A percentile compares a stretch with the other conserved stretches of the same genome.
These are phyloP conservation scores for Xylocopa sonorina DNA, from an alignment of 1,140 invertebrate genomes.

Conservation along the genomic window DNA sequence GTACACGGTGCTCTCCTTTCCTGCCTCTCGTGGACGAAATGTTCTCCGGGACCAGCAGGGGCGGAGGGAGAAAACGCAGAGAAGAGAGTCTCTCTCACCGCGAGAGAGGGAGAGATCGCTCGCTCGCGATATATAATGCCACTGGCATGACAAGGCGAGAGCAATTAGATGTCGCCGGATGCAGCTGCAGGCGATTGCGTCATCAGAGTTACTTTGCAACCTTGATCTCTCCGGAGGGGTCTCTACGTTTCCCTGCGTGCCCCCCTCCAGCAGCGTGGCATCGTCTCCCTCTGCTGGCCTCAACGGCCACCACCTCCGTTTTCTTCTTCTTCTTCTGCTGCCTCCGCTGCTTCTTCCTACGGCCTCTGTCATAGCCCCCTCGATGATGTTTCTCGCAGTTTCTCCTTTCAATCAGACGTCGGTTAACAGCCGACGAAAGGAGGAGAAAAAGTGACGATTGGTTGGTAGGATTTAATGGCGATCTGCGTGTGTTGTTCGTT, in stretches of 20 bases:
- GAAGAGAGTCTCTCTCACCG: neutral
- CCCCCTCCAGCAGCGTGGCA: constrained; percentile 3
- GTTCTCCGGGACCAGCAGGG: constrained; percentile 22
- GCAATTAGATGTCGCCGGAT: constrained; percentile 77
- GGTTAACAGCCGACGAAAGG: neutral
- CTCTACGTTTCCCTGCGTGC: constrained; percentile 27
- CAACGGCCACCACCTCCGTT: neutral
- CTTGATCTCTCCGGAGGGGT: constrained; percentile 71
- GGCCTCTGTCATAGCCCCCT: neutral
- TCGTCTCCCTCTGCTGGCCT: neutral
- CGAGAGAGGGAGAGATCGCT: constrained; percentile 49
- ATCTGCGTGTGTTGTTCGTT: neutral
- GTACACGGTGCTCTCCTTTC: neutral
- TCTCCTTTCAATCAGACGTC: neutral
- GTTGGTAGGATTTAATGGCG: constrained; percentile 1
- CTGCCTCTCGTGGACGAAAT: constrained; percentile 18
- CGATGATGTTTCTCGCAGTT: constrained; percentile 1
- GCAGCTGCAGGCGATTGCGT: constrained; percentile 75
- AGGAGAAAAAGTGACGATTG: neutral
- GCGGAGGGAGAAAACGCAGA: constrained; percentile 19
- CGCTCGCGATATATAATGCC: constrained; percentile 65
- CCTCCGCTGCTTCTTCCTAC: constrained; percentile 14
- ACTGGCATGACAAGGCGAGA: constrained; percentile 67
- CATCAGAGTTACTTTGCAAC: constrained; percentile 71
- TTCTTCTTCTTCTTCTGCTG: neutral